Evolutionary conservation across 2,888 invertebrate genomes (phyloP).

Genomic region (Mantis religiosa): DNA sequence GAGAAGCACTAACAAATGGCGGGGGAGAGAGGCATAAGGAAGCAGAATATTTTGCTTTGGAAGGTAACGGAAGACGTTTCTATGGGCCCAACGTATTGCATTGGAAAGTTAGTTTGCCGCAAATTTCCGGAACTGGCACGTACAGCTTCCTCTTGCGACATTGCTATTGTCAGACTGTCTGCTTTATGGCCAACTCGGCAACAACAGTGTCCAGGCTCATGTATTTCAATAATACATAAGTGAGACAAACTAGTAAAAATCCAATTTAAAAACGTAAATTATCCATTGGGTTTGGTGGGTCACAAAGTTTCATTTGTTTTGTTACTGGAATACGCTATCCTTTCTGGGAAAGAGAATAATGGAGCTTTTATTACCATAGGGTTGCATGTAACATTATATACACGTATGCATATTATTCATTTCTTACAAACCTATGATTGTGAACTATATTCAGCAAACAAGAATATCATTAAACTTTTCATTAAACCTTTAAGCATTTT

Average conservation of each 20-base stretch:
- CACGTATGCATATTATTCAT: too few relatives aligned
- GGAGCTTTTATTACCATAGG: too few relatives aligned
- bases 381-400: too few relatives aligned
- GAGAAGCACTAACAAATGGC: neutral
- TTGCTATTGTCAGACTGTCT: neutral
- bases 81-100: neutral
- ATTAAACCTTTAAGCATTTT: too few relatives aligned
- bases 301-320: neutral
- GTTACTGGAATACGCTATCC: too few relatives aligned
- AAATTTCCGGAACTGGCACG: neutral
- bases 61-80: neutral
- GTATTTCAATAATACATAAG: neutral
- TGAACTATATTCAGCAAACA: too few relatives aligned
- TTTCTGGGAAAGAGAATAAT: too few relatives aligned
- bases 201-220: neutral
- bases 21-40: neutral
- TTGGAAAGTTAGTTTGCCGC: neutral
- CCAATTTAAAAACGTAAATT: neutral
- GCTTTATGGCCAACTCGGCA: neutral
- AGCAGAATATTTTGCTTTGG: neutral
- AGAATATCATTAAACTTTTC: too few relatives aligned
- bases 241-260: neutral
- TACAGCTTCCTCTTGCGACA: neutral
- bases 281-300: neutral
- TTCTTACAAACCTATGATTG: too few relatives aligned